Evolutionary conservation across 1,140 invertebrate genomes (phyloP).

Genomic region (Bombus vancouverensis): DNA sequence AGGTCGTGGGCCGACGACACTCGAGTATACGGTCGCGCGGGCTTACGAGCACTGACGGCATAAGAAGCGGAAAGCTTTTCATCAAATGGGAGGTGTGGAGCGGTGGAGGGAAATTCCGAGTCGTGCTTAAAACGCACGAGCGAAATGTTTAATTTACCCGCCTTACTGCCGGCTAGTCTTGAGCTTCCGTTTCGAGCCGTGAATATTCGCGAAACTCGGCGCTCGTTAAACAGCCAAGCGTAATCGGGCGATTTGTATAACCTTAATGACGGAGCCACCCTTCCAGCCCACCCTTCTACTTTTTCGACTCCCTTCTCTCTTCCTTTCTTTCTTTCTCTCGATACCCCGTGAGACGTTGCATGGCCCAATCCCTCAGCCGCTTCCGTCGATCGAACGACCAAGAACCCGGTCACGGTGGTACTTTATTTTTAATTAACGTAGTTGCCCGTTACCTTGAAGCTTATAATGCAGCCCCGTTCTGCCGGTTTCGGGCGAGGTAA

Average conservation of each 20-base stretch:
- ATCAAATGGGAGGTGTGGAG: background rate
- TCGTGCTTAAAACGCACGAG: slow-evolving; percentile 53
- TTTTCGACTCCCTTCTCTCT: background rate
- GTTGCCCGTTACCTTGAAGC: slow-evolving; percentile 52
- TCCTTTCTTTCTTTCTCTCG: background rate
- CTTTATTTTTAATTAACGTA: slow-evolving; percentile 66
- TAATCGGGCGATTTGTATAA: slow-evolving; percentile 72
- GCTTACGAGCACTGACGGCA: slow-evolving; percentile 17
- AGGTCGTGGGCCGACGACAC: slow-evolving; percentile 24
- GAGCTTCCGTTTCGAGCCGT: slow-evolving; percentile 51
- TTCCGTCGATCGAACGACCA: slow-evolving; percentile 32
- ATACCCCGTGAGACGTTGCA: background rate
- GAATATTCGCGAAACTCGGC: slow-evolving; percentile 63
- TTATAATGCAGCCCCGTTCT: slow-evolving; percentile 48
- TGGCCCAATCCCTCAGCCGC: background rate
- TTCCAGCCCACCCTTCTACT: background rate
- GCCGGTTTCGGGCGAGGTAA: background rate
- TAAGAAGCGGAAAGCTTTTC: slow-evolving; percentile 56
- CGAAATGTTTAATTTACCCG: slow-evolving; percentile 70
- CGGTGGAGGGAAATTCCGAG: slow-evolving; percentile 23
- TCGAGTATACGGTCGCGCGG: background rate
- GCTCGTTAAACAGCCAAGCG: slow-evolving; percentile 65
- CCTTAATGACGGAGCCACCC: slow-evolving; percentile 63
- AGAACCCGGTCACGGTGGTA: slow-evolving; percentile 31
- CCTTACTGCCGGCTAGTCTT: slow-evolving; percentile 43